Percentiles rank a stretch among this genome's conserved stretches.
These are phyloP conservation scores for Venturia canescens DNA, from an alignment of 1,140 invertebrate species.

Conservation along the genomic window DNA sequence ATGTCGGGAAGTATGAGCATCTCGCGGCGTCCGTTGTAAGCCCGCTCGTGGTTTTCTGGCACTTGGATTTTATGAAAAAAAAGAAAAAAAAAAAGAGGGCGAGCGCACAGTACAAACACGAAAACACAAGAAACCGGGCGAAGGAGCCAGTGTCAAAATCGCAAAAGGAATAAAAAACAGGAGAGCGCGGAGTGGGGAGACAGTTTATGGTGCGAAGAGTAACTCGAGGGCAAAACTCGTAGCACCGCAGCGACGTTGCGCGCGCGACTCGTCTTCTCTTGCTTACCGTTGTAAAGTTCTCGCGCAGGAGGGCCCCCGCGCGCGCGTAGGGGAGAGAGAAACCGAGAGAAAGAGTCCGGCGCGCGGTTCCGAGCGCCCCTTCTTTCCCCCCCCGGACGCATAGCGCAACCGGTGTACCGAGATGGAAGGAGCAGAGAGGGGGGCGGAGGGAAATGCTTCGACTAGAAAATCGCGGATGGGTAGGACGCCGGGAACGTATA, in stretches of 20 bases:
- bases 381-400: too few relatives aligned
- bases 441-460: background rate
- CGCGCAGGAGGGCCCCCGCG: slow-evolving; percentile 10
- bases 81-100: too few relatives aligned
- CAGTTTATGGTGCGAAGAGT: slow-evolving; percentile 55
- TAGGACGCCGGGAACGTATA: background rate
- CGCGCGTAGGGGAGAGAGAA: background rate
- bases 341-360: too few relatives aligned
- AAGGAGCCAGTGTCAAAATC: too few relatives aligned
- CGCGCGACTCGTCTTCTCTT: slow-evolving; percentile 53
- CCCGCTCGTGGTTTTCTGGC: slow-evolving; percentile 43
- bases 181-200: slow-evolving; percentile 54
- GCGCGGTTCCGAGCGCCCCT: background rate
- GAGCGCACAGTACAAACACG: too few relatives aligned
- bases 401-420: too few relatives aligned
- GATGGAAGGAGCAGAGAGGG: too few relatives aligned
- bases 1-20: slow-evolving; percentile 74
- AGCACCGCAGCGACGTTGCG: slow-evolving; percentile 47
- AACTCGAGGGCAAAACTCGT: too few relatives aligned
- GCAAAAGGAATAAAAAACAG: background rate
- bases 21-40: slow-evolving; percentile 52
- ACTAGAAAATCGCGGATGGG: slow-evolving; percentile 7
- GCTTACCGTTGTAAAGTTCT: slow-evolving; percentile 33
- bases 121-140: too few relatives aligned
- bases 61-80: too few relatives aligned